Evolutionary conservation across 2,113 vertebrate genomes (phyloP).

Genomic region (Hystrix brachyura): DNA sequence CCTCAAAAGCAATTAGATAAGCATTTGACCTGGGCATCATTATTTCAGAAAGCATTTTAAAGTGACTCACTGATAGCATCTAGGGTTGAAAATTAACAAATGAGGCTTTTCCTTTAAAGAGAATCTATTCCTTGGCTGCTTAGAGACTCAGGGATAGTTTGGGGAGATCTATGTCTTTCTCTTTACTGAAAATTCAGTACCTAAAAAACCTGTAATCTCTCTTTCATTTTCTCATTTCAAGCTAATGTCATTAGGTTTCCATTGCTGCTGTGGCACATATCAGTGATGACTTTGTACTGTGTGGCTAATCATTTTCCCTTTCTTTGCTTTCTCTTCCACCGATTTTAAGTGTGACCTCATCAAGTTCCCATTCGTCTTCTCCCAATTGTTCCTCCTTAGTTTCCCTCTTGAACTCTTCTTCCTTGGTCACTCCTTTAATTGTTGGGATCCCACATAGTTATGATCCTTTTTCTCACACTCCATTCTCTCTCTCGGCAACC

Average conservation of each 20-base stretch:
- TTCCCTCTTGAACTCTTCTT: not conserved
- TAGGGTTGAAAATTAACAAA: not conserved
- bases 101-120: not conserved
- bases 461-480: not conserved
- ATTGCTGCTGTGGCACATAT: rapidly evolving
- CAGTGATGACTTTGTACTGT: not conserved
- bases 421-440: not conserved
- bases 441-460: not conserved
- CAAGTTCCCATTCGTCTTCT: not conserved
- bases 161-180: not conserved
- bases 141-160: not conserved
- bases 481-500: not conserved
- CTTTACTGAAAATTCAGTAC: not conserved
- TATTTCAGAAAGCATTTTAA: slow-evolving; percentile 23
- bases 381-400: not conserved
- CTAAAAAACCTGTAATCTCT: not conserved
- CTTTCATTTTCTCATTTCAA: not conserved
- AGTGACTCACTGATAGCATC: not conserved
- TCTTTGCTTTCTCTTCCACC: not conserved
- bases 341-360: not conserved
- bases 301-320: not conserved
- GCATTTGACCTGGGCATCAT: not conserved
- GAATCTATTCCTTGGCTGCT: not conserved
- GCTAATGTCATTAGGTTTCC: not conserved
- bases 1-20: not conserved